A percentile compares a stretch with the other conserved stretches of the same genome.
These are phyloP conservation scores for Tyto alba DNA, from an alignment of 2,113 vertebrate genomes.

Conservation along the genomic window DNA sequence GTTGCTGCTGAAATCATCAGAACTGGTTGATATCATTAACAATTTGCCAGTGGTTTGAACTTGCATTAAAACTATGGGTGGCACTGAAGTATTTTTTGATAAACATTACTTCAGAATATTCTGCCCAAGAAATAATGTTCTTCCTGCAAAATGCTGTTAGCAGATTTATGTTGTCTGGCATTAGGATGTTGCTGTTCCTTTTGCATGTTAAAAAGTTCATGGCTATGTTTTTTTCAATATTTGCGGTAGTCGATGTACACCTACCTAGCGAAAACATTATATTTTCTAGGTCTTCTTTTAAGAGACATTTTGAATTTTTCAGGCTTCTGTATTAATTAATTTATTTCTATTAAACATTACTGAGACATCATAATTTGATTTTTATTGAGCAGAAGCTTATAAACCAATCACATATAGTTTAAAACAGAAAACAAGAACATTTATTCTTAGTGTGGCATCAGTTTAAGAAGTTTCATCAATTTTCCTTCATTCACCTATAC, in stretches of 20 bases:
- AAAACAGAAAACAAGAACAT: neutral
- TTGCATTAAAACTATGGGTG: neutral
- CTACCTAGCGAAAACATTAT: neutral
- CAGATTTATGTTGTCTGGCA: neutral
- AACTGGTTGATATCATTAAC: neutral
- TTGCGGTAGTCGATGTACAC: neutral
- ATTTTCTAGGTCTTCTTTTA: neutral
- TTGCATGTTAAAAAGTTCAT: neutral
- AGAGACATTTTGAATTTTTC: neutral
- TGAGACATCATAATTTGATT: neutral
- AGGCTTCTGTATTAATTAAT: neutral
- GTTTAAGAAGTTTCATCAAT: neutral
- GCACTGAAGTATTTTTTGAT: neutral
- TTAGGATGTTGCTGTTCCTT: neutral
- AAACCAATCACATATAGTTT: neutral
- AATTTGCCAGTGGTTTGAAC: neutral
- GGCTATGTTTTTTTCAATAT: neutral
- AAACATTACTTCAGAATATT: neutral
- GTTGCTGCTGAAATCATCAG: neutral
- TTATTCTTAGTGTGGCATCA: neutral
- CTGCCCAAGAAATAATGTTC: neutral
- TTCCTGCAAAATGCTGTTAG: neutral
- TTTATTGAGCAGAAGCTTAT: neutral
- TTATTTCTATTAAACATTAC: neutral
- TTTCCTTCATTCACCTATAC: neutral